Base-by-base conservation (phyloP, 1,140 invertebrate species). In the Druon quercuslanigerum region DNA sequence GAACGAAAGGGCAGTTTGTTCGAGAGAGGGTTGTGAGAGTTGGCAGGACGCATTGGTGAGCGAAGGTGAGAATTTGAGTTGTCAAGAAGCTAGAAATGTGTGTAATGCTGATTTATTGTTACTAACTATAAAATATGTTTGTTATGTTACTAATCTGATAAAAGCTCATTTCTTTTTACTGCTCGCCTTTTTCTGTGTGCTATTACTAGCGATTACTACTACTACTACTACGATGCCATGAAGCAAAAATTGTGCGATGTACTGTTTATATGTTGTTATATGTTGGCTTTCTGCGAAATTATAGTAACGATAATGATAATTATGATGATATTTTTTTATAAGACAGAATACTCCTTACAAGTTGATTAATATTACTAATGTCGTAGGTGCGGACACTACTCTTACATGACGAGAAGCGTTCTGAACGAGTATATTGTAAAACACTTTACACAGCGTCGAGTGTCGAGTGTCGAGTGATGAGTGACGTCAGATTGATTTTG, bases 131-230 rank as follows among this genome's bases (percentile, higher is more conserved):
- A 81, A 80, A 77, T 82, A 83, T 77, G 76, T 84, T 75, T 82
- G 80, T 80, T 82, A 81, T 76, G 72, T 79, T 79, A 85, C 82
- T 85, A 86, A 86, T 79, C 75, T 82, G 77, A 79, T 85, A 79
- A 84, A 80, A 71, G 73, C 79, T 72, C 79, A 83, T 70, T 78
- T 79, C 74, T 78, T 84, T 80, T 78, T 81, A 56, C 74, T 86
- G 78, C 84, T 82, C 79, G 78, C 81, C 66, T 77, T 86, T 73
- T 82, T 81, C 76, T 80, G 85, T 80, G 82, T 81, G 82, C 82
- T 86, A 78, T 77, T 86, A 74, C 79, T 86, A 77, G 82, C 83
- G 76, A 82, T 85, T 76, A 81, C 20, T 25, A 25, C 66, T 20
- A 70, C 51, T 76, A 81, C 20, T 25, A 25, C 66, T 20, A 70